These are phyloP conservation scores for Xenentodon cancila DNA, from an alignment of 2,797 vertebrate genomes.

Conservation along the genomic window DNA sequence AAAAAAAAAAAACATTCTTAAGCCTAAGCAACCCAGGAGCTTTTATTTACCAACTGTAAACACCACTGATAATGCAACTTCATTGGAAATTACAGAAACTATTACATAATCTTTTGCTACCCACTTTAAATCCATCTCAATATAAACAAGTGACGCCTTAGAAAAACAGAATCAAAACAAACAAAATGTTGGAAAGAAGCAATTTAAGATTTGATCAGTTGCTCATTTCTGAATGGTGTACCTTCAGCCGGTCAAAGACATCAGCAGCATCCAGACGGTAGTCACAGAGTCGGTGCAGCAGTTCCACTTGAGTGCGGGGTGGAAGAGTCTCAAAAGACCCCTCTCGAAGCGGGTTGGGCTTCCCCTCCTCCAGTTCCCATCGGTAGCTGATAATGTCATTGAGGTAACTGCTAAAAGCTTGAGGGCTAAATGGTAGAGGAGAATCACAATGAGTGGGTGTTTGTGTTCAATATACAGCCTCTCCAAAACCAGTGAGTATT, in stretches of 20 bases:
- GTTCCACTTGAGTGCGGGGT: constrained; percentile 90
- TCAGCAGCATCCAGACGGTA: constrained; percentile 97
- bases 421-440: constrained; percentile 77
- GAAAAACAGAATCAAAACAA: not conserved
- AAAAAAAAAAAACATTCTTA: not conserved
- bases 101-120: too few relatives aligned
- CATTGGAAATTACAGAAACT: too few relatives aligned
- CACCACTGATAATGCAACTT: too few relatives aligned
- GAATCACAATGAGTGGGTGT: not conserved
- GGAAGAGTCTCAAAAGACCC: constrained; percentile 89
- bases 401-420: constrained; percentile 93
- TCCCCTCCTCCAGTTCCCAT: constrained; percentile 98
- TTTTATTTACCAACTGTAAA: too few relatives aligned
- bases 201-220: not conserved
- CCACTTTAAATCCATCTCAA: too few relatives aligned
- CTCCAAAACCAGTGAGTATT: not conserved
- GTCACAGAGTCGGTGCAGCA: constrained; percentile 96
- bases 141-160: too few relatives aligned
- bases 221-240: constrained; percentile 50
- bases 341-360: constrained; percentile 92
- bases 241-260: constrained; percentile 98
- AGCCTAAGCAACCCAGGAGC: too few relatives aligned
- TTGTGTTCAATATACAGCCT: not conserved
- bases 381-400: constrained; percentile 98
- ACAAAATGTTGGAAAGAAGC: not conserved